Conservation (phyloP, 2,797 vertebrate species). For the Gymnoscopelus microlampas region DNA sequence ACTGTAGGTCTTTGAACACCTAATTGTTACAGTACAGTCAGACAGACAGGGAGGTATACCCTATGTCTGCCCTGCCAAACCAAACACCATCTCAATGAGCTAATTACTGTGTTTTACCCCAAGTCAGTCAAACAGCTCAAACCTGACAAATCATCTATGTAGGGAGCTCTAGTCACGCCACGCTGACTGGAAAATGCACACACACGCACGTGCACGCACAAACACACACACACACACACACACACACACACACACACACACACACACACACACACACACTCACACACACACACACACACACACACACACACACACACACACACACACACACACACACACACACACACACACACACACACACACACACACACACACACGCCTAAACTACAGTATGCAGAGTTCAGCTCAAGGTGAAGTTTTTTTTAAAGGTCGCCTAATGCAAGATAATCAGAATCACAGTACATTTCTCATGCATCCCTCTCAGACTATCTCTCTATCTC, state of each 20-base stretch:
- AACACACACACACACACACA: neutral
- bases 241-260: neutral
- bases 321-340: neutral
- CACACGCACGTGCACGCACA: neutral
- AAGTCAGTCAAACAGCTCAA: neutral
- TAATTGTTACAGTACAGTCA: neutral
- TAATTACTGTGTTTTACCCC: conserved; percentile 2
- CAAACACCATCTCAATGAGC: neutral
- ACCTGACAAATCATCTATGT: neutral
- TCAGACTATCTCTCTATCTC: neutral
- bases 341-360: neutral
- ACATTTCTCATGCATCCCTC: no score
- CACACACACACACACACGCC: conserved; percentile 1
- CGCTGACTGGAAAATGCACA: neutral
- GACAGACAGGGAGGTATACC: neutral
- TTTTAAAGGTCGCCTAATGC: no score
- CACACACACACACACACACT: neutral
- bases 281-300: neutral
- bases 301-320: neutral
- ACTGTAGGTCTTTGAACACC: neutral
- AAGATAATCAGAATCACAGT: no score
- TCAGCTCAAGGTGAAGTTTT: no score
- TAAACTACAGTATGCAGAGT: no score
- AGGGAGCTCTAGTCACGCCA: conserved; percentile 1
- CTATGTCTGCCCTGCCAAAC: neutral